Percentiles rank a stretch among this genome's conserved stretches.
These are phyloP conservation scores for Andricus grossulariae DNA, from an alignment of 1,140 invertebrate genomes.

Conservation along the genomic window DNA sequence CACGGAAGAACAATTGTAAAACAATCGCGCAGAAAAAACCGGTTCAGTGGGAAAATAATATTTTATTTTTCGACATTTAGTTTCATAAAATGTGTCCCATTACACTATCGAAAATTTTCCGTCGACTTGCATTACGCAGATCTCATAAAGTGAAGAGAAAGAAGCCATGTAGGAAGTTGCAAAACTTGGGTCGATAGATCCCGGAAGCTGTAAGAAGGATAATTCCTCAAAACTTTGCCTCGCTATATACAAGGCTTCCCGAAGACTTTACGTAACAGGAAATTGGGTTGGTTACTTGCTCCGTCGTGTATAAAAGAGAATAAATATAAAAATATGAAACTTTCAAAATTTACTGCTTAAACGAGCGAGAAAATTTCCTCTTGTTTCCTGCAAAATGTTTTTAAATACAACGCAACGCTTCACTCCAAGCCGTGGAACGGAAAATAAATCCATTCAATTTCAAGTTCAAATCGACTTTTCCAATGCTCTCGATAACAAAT, in stretches of 20 bases:
- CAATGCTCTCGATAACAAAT: too few relatives aligned
- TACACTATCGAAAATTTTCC: too few relatives aligned
- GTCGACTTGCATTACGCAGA: too few relatives aligned
- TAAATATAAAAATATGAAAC: conserved; percentile 16
- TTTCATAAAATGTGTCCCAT: too few relatives aligned
- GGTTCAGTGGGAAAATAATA: too few relatives aligned
- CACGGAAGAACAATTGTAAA: too few relatives aligned
- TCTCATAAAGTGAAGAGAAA: not conserved
- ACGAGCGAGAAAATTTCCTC: not conserved
- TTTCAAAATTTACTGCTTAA: not conserved
- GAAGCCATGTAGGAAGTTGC: conserved; percentile 14
- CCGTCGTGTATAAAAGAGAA: not conserved
- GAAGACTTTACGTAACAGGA: conserved; percentile 15
- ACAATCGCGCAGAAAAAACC: too few relatives aligned
- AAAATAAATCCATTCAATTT: too few relatives aligned
- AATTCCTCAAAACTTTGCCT: conserved; percentile 26
- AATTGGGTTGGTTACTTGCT: conserved; percentile 15
- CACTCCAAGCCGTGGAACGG: too few relatives aligned
- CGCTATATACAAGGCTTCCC: conserved; percentile 14
- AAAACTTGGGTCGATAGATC: not conserved
- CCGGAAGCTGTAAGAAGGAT: not conserved
- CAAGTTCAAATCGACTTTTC: too few relatives aligned
- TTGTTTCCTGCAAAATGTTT: not conserved
- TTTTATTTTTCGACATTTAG: too few relatives aligned
- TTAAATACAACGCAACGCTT: too few relatives aligned